phyloP scores from a whole-genome alignment of 2,888 invertebrate species.

The Zaprionus obscuricornis region DNA sequence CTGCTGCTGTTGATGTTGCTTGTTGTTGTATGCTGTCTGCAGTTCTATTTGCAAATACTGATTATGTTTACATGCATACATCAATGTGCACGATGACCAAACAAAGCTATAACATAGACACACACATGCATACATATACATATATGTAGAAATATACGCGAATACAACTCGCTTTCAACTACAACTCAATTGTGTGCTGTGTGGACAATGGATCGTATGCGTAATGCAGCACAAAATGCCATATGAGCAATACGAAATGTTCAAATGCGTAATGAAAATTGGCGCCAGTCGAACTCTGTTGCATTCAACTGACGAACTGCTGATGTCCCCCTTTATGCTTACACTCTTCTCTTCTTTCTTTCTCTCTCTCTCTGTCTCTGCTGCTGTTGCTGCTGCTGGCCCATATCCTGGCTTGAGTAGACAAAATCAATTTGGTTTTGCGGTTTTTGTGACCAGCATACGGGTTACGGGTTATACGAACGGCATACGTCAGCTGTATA shows the following conservation, averaged over 20 bases:
- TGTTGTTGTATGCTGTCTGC: no score
- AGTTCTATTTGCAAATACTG: slow-evolving; percentile 78
- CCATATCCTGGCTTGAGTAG: slow-evolving; percentile 63
- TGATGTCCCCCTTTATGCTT: slow-evolving; percentile 1
- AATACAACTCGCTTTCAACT: neutral
- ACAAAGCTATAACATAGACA: slow-evolving; percentile 45
- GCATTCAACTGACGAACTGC: slow-evolving; percentile 43
- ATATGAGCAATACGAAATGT: slow-evolving; percentile 66
- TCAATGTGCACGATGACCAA: slow-evolving; percentile 71
- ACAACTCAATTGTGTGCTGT: slow-evolving; percentile 64
- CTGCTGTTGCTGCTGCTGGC: slow-evolving; percentile 7
- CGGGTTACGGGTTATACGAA: no score
- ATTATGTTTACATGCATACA: slow-evolving; percentile 81
- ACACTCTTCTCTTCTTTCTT: neutral
- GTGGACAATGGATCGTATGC: slow-evolving; percentile 71
- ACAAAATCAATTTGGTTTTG: slow-evolving; percentile 77
- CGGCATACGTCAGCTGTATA: slow-evolving; percentile 35
- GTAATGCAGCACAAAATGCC: slow-evolving; percentile 56
- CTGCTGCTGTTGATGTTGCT: no score
- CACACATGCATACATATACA: slow-evolving; percentile 8
- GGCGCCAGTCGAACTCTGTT: slow-evolving; percentile 46
- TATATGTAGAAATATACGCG: no score
- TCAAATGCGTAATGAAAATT: slow-evolving; percentile 76
- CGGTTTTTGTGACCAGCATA: slow-evolving; percentile 62
- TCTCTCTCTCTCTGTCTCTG: neutral